Percentiles rank a stretch among this genome's conserved stretches.
Evolutionary conservation across 2,888 invertebrate genomes (phyloP).

Genomic region (Aphrophora alni): DNA sequence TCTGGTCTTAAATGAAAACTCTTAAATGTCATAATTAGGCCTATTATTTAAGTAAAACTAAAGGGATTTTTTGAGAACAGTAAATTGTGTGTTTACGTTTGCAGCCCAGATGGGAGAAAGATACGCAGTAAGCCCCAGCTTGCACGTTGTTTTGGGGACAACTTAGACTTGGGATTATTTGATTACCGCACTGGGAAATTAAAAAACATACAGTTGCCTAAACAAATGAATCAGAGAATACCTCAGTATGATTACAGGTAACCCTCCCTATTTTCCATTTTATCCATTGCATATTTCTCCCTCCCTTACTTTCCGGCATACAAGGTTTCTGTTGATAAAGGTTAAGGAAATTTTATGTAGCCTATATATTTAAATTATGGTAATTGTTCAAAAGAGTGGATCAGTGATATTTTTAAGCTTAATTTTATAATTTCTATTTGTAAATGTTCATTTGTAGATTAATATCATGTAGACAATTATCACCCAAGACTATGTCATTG

Average conservation of each 20-base stretch:
- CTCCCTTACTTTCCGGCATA: background rate
- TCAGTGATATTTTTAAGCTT: no score
- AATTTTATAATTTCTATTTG: no score
- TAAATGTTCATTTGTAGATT: no score
- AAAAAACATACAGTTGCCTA: constrained; percentile 71
- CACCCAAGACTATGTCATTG: no score
- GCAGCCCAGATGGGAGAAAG: constrained; percentile 82
- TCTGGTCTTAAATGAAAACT: background rate
- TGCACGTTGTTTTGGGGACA: constrained; percentile 76
- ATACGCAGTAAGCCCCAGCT: constrained; percentile 83
- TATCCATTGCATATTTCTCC: background rate
- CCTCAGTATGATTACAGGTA: constrained; percentile 75
- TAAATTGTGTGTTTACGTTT: constrained; percentile 38
- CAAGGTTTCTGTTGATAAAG: background rate
- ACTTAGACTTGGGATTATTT: constrained; percentile 80
- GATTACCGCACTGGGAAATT: constrained; percentile 84
- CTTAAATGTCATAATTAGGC: background rate
- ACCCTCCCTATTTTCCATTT: constrained; percentile 10
- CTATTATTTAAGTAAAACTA: background rate
- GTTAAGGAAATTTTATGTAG: background rate
- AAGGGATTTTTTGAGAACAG: constrained; percentile 11
- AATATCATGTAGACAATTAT: no score
- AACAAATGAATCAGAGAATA: constrained; percentile 66
- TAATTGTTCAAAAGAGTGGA: background rate
- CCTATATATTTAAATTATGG: no score